Conservation (phyloP, 2,888 invertebrate species). For the Conops quadrifasciatus region DNA sequence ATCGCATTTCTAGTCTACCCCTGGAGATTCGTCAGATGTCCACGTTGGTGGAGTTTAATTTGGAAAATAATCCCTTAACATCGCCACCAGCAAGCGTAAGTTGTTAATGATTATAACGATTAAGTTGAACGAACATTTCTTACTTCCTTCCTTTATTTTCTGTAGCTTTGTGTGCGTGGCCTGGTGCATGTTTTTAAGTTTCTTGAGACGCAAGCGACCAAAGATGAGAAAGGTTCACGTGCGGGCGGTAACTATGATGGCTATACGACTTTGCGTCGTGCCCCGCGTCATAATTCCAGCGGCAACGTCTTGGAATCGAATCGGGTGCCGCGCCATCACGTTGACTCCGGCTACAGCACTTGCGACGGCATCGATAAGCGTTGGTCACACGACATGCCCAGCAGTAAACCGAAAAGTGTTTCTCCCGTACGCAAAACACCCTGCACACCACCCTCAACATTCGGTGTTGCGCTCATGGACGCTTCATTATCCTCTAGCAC, state of each 20-base stretch:
- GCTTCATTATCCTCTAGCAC: constrained; percentile 58
- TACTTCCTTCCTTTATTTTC: constrained; percentile 15
- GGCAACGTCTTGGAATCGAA: constrained; percentile 59
- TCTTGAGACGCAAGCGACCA: constrained; percentile 86
- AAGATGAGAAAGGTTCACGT: constrained; percentile 67
- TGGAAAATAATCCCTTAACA: constrained; percentile 90
- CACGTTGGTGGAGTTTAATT: constrained; percentile 79
- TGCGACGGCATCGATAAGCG: constrained; percentile 83
- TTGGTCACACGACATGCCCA: constrained; percentile 80
- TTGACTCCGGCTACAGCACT: constrained; percentile 90
- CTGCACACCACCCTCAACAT: constrained; percentile 49
- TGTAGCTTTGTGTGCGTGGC: constrained; percentile 80
- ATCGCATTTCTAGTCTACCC: constrained; percentile 88
- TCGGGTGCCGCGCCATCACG: constrained; percentile 71
- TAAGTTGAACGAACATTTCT: not conserved
- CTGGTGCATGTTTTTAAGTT: constrained; percentile 95
- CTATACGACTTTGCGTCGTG: constrained; percentile 62
- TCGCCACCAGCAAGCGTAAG: constrained; percentile 93
- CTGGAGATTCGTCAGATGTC: constrained; percentile 88
- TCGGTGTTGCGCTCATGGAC: constrained; percentile 57
- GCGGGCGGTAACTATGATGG: constrained; percentile 64
- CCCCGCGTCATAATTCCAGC: constrained; percentile 58
- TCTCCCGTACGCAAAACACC: constrained; percentile 44
- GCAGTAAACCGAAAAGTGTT: constrained; percentile 45
- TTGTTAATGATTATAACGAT: constrained; percentile 42